phyloP scores from a whole-genome alignment of 2,113 vertebrate genomes.

The Vidua macroura region DNA sequence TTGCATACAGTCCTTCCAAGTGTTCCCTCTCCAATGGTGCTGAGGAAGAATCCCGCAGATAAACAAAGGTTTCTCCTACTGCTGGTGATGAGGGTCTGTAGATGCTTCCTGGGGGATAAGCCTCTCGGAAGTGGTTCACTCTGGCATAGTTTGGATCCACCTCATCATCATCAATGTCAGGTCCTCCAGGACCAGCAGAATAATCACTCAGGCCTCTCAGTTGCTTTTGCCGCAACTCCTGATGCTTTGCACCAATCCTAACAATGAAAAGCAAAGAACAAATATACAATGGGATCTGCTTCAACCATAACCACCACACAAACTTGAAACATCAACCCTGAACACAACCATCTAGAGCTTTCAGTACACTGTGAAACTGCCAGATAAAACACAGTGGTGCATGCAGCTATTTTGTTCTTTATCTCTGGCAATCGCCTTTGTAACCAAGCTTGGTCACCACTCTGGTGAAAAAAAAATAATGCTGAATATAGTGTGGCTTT shows the following conservation, averaged over 20 bases:
- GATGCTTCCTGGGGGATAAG: slow-evolving; percentile 64
- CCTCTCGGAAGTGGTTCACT: slow-evolving; percentile 88
- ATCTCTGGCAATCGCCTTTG: not conserved
- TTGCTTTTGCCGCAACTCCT: slow-evolving; percentile 84
- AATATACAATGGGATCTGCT: not conserved
- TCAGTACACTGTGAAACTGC: not conserved
- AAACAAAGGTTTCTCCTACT: slow-evolving; percentile 49
- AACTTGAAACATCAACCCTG: not conserved
- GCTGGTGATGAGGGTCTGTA: slow-evolving; percentile 73
- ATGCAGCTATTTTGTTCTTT: not conserved
- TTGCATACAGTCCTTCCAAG: slow-evolving; percentile 91
- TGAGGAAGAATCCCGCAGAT: slow-evolving; percentile 67
- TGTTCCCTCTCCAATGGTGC: slow-evolving; percentile 79
- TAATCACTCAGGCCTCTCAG: slow-evolving; percentile 73
- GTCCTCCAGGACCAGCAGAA: slow-evolving; percentile 41
- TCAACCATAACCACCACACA: not conserved
- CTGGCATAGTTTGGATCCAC: slow-evolving; percentile 93
- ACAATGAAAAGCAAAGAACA: slow-evolving; percentile 9
- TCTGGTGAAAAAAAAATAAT: not conserved
- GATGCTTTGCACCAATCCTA: slow-evolving; percentile 89
- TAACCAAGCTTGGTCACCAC: not conserved
- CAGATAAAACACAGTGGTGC: not conserved
- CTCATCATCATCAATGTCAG: slow-evolving; percentile 92
- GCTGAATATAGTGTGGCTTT: not conserved
- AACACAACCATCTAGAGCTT: not conserved